Evolutionary conservation across 2,113 vertebrate genomes (phyloP), one percentile per base, ranked within the genome.

Genomic region (Tetrax tetrax): DNA sequence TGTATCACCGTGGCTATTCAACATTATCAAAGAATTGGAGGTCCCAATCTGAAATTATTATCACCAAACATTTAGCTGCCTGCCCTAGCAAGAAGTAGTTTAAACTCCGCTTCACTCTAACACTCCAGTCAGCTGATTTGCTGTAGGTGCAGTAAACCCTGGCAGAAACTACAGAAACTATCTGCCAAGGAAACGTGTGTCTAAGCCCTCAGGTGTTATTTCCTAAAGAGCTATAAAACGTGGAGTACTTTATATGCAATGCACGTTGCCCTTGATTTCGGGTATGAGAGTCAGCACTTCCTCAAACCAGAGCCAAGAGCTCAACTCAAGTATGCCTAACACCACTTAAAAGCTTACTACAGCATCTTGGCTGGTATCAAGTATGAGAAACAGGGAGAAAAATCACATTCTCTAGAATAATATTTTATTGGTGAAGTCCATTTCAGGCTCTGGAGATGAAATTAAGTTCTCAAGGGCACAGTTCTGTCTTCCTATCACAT

Each of bases 261-360:
- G 82, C 33, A 93, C 76, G 61, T 53, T 96, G 92, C 70, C 50
- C 88, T 85, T 88, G 38, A 93, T 90, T 91, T 79, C 63, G 53
- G 37, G 27, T 75, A 37, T 8, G 4, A 54, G 41, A 87, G 75
- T 86, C 75, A 88, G 88, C 83, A 77, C 54, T 95, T 90, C 23
- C 14, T 45, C 68, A 90, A 77, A 86, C 61, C 76, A 77, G 50
- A 86, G 59, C 31, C 63, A 93, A 38, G 51, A 90, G 19, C 48
- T 47, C 11, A 41, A 57, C 33, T 56, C 27, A 65, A 69, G 29
- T 35, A 77, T 28, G 57, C 10, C 57, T 38, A 66, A 75, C 22
- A 64, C 53, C 45, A 83, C 41, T 21, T 7, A 72, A 86, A 83
- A 91, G 10, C 24, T 83, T 72, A 61, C 54, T 80, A 35, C 19